Base-by-base conservation (phyloP, 2,888 invertebrate species). In the Dolomedes plantarius region DNA sequence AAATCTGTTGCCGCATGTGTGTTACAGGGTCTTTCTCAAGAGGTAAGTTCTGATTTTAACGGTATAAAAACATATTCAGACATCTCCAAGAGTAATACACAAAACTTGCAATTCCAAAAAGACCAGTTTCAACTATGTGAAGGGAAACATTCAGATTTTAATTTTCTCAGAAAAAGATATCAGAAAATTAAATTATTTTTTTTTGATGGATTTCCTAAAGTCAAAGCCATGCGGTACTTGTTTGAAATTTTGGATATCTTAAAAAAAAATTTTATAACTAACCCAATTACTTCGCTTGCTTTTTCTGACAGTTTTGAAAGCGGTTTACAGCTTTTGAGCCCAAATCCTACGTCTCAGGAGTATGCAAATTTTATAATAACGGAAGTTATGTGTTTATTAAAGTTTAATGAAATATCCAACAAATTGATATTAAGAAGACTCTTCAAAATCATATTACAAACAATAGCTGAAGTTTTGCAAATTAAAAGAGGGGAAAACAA, bases 201-300 rank as follows among this genome's bases (percentile, higher is more conserved):
- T 83, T 69, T 76, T 36, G 72, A 71, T 27, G 76, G 72, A 13
- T 62, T 76, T 50, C 50, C 71, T 1, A 41, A 71, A 13, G 76
- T 64, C 19, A 75, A 76, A 29, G 69, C 82, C 0, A 28, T 32
- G 23, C 28, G 29, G 19, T 65, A 76, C 50, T 65, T 71, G 28
- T 83, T 71, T n/a, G 64, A 65, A 65, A 67, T 83, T 16, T 41
- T 50, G n/a, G 69, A 83, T 2, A 23, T 76, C 32, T 76, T 83
- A 50, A 50, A 36, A 41, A 41, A 5, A 23, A 71, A 31, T n/a
- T 46, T 83, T 16, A 65, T 36, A n/a, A 46, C 71, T 41, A 65
- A 46, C 72, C 23, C 62, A 27, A 11, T 50, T 19, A 27, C 39
- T 19, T n/a, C 46, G n/a, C 19, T 19, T 9, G 71, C 62, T 7